phyloP scores from a whole-genome alignment of 1,140 invertebrate genomes.

The Drosophila prosaltans region DNA sequence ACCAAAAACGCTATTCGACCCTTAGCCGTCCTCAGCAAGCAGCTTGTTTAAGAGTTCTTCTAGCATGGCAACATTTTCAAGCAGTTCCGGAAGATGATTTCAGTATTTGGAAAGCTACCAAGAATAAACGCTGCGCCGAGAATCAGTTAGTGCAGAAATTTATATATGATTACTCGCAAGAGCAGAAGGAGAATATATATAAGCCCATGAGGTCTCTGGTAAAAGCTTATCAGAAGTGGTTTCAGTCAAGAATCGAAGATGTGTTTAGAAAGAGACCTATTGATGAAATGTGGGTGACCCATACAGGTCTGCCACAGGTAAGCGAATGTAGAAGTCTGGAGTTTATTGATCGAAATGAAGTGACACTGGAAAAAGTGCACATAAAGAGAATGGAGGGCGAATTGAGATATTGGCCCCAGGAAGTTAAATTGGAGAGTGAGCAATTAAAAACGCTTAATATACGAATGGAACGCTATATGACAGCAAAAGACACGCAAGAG shows the following conservation, averaged over 20 bases:
- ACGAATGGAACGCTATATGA: conserved; percentile 46
- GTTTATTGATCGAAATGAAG: conserved; percentile 29
- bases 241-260: conserved; percentile 6
- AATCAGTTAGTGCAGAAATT: conserved; percentile 50
- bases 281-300: conserved; percentile 39
- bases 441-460: conserved; percentile 39
- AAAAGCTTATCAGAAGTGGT: conserved; percentile 43
- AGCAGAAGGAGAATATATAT: conserved; percentile 40
- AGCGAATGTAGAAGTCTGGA: conserved; percentile 43
- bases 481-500: background rate
- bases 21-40: conserved; percentile 42
- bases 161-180: conserved; percentile 37
- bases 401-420: conserved; percentile 41
- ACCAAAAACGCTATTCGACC: conserved; percentile 23
- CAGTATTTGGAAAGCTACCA: conserved; percentile 42
- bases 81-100: conserved; percentile 38
- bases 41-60: conserved; percentile 54
- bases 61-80: conserved; percentile 38
- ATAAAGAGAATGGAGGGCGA: conserved; percentile 32
- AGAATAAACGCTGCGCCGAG: conserved; percentile 46
- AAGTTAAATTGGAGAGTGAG: background rate
- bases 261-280: conserved; percentile 14
- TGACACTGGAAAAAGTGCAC: conserved; percentile 45
- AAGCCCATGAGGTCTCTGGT: conserved; percentile 52
- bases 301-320: conserved; percentile 55